Base-by-base conservation (phyloP, 2,113 vertebrate genomes). In the Psittacula cyanocephala region DNA sequence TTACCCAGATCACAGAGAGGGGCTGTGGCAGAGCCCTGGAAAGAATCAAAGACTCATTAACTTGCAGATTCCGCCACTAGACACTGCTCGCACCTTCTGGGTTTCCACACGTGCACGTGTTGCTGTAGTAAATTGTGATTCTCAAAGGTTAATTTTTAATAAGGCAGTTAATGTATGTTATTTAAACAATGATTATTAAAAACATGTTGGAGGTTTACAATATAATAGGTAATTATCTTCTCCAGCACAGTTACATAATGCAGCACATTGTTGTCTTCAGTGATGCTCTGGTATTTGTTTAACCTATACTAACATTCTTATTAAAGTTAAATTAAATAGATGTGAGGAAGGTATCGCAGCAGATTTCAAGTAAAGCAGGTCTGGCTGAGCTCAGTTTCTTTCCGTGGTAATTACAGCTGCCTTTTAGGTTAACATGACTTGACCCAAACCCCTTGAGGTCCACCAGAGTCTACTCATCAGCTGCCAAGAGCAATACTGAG, bases 71-170 rank as follows among this genome's bases (percentile, higher is more conserved):
- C 77, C 55, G 29, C 37, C 55, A n/a, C 23, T 27, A 91, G 69
- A 64, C 18, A 12, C 39, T 59, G 8, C 46, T 81, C 18, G 37
- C 79, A 13, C 72, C 53, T 57, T 63, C 60, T 43, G 50, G 46
- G 37, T 70, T 91, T 82, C 64, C 91, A 64, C 86, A 77, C 4
- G 5, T 50, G 63, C 43, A 69, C 69, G 46, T 67, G 67, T 82
- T 75, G 22, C 53, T n/a, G 1, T 3, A n/a, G 82, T 88, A 94
- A 86, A 96, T 96, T 68, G 81, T 29, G 70, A 62, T 80, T 94
- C 90, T 91, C 35, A 31, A 71, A 97, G 95, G 96, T 97, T 97
- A 97, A 97, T 96, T 96, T 97, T 96, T 95, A 94, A 96, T 94
- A 86, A 96, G 85, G 70, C 70, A 46, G 72, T 89, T 93, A 91